Conservation (phyloP, 1,140 invertebrate species). For the Batillaria attramentaria region DNA sequence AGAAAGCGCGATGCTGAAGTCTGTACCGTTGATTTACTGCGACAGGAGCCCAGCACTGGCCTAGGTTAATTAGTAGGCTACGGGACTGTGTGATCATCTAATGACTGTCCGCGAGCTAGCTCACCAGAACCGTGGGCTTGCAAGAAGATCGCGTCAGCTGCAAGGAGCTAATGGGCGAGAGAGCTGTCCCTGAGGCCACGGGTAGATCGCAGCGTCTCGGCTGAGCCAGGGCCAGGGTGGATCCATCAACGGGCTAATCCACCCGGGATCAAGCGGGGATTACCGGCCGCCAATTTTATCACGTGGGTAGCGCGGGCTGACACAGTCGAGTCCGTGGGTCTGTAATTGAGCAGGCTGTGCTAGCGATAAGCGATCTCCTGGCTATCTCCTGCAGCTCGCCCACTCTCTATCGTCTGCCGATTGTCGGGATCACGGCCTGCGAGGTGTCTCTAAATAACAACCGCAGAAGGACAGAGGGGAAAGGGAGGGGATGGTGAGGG, state of each 20-base stretch:
- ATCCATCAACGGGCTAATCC: constrained; percentile 22
- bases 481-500: too few species aligned
- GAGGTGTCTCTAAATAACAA: background rate
- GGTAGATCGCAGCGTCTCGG: background rate
- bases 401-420: background rate
- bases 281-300: constrained; percentile 20
- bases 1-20: too few species aligned
- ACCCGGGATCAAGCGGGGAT: background rate
- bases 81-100: constrained; percentile 16
- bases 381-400: background rate
- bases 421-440: background rate
- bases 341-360: constrained; percentile 18
- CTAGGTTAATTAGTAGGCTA: constrained; percentile 11
- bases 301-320: background rate
- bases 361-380: constrained; percentile 20
- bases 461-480: background rate
- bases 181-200: background rate
- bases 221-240: background rate
- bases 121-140: background rate
- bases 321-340: background rate
- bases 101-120: background rate
- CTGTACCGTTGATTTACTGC: constrained; percentile 11
- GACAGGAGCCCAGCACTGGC: background rate
- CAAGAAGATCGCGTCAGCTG: background rate
- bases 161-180: background rate